Evolutionary conservation across 2,797 vertebrate species (phyloP), one percentile per base, ranked within the genome.

Genomic region (Phrynocephalus guinanensis): DNA sequence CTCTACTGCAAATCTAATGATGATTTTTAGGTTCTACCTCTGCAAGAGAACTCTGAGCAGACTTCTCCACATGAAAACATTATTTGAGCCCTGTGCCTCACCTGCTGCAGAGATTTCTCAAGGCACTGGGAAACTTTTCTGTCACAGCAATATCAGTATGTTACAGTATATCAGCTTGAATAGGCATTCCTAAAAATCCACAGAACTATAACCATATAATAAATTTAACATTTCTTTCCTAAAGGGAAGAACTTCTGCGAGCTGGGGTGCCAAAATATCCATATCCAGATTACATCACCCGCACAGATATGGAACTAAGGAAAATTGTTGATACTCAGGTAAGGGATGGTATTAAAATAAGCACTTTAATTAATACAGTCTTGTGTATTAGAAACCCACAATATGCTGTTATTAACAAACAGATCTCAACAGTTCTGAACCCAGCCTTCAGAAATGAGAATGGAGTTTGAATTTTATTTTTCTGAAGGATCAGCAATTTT

Each of bases 241-340:
- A 28, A 92, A 96, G 94, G 88, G 84, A 95, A 48, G 83, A 91
- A 87, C 56, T 88, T 93, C 92, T 90, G 79, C 3, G 90, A 73
- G 30, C 72, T 81, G 91, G 94, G 67, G 6, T 91, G 24, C 52
- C 30, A 66, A 44, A 75, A 52, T 80, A 83, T 78, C 72, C 88
- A 26, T 80, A 92, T 67, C 91, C 90, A 78, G 66, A 94, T 88
- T 95, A 91, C 71, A 81, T 95, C 87, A 90, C 87, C 73, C 90
- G 83, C 50, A 86, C 63, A 0, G 89, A 93, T 85, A 83, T 84
- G 76, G 83, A 94, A 11, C 90, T 97, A 88, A 56, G 87, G 81
- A 88, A 90, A 91, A 84, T 96, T 76, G 78, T 95, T 80, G 86
- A 96, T 18, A 91, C 92, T 86, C 88, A 95, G 5, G 93, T 95